Evolutionary conservation across 2,113 vertebrate genomes (phyloP), one percentile per base, ranked within the genome.

Genomic region (Leptobrachium ailaonicum): DNA sequence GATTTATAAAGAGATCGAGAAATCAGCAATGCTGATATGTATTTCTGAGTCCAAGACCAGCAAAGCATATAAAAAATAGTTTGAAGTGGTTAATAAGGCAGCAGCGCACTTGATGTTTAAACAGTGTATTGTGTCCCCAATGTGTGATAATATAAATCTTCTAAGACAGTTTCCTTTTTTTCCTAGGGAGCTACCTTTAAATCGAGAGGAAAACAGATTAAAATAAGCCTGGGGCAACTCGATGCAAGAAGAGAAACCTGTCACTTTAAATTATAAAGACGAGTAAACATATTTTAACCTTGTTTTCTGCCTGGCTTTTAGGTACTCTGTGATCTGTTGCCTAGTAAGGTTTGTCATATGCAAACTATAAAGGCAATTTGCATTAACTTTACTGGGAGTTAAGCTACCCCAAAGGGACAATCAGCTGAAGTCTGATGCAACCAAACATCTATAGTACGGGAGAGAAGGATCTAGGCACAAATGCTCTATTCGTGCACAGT

Each of bases 121-220:
- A 56, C 41, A 54, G n/a, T 69, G 67, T 60, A 32, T 58, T 70
- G 69, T 70, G 56, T 42, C 66, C 66, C 66, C 53, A 77, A 70
- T 60, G 67, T 77, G 76, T 77, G 67, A 77, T 70, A 77, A 77
- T 71, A 66, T 70, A 77, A 77, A 77, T 77, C 76, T 62, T 70
- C 41, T 47, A 70, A 77, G 67, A 77, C 76, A 77, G 67, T 60
- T 71, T 71, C 8, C 50, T 76, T 77, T 73, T 73, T 70, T 71
- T 68, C 56, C 71, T 13, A 63, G 44, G 14, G 58, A 41, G 44
- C 66, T 76, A 62, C 66, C 73, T 76, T 76, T 76, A 88, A 89
- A 87, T 60, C 8, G 50, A 86, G 83, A 89, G 79, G 83, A 73
- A 75, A 91, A 92, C 91, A 90, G 84, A 89, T 86, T 72, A 78